phyloP scores from a whole-genome alignment of 2,888 invertebrate species.

The Portevinia maculata region DNA sequence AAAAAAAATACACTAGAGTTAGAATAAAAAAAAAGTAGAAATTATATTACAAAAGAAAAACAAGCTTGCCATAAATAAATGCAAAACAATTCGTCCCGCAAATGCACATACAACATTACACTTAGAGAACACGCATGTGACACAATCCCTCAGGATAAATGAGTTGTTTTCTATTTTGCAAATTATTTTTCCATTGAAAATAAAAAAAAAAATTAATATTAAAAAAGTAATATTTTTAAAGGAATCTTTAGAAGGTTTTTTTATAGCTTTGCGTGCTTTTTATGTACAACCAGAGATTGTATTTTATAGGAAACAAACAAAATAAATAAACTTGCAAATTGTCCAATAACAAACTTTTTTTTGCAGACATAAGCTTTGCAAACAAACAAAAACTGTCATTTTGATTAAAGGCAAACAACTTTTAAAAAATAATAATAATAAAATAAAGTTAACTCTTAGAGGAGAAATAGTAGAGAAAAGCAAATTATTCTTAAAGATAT shows the following conservation, averaged over 20 bases:
- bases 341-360: conserved; percentile 59
- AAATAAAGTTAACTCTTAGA: conserved; percentile 68
- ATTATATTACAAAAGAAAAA: conserved; percentile 49
- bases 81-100: conserved; percentile 72
- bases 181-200: conserved; percentile 69
- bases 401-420: conserved; percentile 46
- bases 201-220: conserved; percentile 18
- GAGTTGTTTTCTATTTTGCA: conserved; percentile 74
- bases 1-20: conserved; percentile 51
- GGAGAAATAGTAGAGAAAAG: conserved; percentile 64
- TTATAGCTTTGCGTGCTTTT: conserved; percentile 74
- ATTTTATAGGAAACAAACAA: conserved; percentile 59
- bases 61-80: conserved; percentile 72
- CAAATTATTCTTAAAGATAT: conserved; percentile 41
- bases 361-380: conserved; percentile 40
- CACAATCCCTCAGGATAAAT: conserved; percentile 72
- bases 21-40: conserved; percentile 50
- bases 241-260: conserved; percentile 73
- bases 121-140: conserved; percentile 68
- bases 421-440: conserved; percentile 34
- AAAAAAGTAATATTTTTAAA: conserved; percentile 61
- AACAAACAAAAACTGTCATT: conserved; percentile 32
- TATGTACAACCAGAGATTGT: conserved; percentile 69
- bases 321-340: conserved; percentile 63
- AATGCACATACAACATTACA: conserved; percentile 67